Conservation (phyloP, 2,113 vertebrate species). For the Apaloderma vittatum region DNA sequence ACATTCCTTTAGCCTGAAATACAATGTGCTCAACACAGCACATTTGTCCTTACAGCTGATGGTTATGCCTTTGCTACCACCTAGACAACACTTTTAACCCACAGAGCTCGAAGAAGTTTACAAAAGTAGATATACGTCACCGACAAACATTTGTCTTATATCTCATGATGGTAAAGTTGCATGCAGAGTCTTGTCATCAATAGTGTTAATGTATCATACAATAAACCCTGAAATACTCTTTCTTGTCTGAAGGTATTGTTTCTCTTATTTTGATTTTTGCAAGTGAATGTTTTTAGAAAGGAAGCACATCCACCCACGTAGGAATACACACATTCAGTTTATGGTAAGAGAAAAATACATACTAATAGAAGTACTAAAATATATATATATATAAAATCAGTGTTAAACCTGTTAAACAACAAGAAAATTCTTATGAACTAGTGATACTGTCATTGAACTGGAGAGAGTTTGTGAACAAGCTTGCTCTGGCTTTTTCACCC, state of each 20-base stretch:
- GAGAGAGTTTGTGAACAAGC: conserved; percentile 88
- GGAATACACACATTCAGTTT: not conserved
- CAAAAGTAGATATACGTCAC: conserved; percentile 10
- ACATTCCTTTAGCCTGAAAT: conserved; percentile 11
- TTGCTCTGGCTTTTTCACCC: conserved; percentile 89
- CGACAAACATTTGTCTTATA: conserved; percentile 8
- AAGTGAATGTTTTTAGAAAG: not conserved
- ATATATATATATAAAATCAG: not conserved
- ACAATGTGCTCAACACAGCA: not conserved
- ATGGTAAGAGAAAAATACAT: conserved; percentile 2
- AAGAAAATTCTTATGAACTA: conserved; percentile 78
- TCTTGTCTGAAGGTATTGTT: not conserved
- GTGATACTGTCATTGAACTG: conserved; percentile 84
- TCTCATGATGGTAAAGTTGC: not conserved
- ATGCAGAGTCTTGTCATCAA: not conserved
- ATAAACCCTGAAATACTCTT: not conserved
- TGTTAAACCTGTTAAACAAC: conserved; percentile 74
- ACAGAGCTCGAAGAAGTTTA: conserved; percentile 23
- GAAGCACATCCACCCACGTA: not conserved
- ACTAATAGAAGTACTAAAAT: not conserved
- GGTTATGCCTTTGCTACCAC: conserved; percentile 36
- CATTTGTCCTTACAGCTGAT: conserved; percentile 32
- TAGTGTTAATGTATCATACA: not conserved
- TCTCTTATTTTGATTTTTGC: conserved; percentile 13
- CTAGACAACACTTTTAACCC: conserved; percentile 5